phyloP scores from a whole-genome alignment of 2,113 vertebrate species.

The Forbesichthys papilliferus region DNA sequence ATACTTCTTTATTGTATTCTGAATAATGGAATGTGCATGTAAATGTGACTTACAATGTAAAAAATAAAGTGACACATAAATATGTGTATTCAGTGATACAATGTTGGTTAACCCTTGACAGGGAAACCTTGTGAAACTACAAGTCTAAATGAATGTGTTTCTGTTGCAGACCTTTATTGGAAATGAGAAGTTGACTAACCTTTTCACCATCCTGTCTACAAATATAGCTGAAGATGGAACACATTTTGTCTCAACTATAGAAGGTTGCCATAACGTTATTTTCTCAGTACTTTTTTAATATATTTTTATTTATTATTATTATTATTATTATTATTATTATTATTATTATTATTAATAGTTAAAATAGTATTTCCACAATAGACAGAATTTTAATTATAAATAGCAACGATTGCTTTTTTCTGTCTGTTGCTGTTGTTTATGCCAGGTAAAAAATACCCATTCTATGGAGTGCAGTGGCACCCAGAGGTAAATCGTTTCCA shows the following conservation, averaged over 20 bases:
- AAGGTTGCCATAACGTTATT: constrained; percentile 64
- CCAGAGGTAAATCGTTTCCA: constrained; percentile 81
- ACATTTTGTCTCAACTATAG: constrained; percentile 79
- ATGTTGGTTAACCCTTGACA: too few relatives aligned
- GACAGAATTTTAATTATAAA: background rate
- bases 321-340: too few relatives aligned
- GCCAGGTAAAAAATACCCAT: constrained; percentile 73
- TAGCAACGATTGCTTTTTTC: background rate
- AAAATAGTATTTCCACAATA: background rate
- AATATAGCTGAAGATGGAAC: constrained; percentile 71
- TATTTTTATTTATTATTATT: background rate
- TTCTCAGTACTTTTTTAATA: background rate
- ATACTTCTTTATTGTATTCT: too few relatives aligned
- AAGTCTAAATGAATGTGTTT: background rate
- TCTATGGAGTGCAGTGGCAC: constrained; percentile 85
- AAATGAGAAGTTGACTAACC: constrained; percentile 67
- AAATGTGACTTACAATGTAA: background rate
- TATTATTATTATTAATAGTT: too few relatives aligned
- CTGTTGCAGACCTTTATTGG: constrained; percentile 62
- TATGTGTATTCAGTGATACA: too few relatives aligned
- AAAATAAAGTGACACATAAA: background rate
- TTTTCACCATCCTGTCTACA: constrained; percentile 77
- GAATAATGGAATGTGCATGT: background rate
- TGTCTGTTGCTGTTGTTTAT: background rate
- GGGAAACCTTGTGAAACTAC: background rate